A percentile compares a stretch with the other conserved stretches of the same genome.
Conservation (phyloP, 2,888 invertebrate species). For the Netelia fuscicornis region DNA sequence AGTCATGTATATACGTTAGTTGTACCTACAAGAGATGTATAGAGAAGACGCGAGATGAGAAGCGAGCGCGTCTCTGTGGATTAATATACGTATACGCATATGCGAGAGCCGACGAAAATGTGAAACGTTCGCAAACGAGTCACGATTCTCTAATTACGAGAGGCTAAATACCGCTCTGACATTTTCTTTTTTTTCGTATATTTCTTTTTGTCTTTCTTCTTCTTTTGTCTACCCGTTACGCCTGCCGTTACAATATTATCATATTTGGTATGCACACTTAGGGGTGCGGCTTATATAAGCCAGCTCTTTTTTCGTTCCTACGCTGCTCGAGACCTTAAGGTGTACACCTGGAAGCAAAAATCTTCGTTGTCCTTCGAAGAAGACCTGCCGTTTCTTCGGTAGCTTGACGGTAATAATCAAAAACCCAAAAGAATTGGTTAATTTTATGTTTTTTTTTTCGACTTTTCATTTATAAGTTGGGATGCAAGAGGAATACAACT, state of each 20-base stretch:
- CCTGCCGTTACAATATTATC: constrained; percentile 83
- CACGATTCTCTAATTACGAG: constrained; percentile 84
- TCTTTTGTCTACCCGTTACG: constrained; percentile 11
- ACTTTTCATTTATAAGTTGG: too few relatives aligned
- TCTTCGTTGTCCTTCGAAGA: constrained; percentile 58
- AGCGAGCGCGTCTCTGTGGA: constrained; percentile 53
- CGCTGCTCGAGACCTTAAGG: constrained; percentile 75
- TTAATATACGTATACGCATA: constrained; percentile 45
- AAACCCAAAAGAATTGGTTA: too few relatives aligned
- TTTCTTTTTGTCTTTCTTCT: constrained; percentile 30
- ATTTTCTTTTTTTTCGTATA: constrained; percentile 63
- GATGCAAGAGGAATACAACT: too few relatives aligned
- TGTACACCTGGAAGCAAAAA: constrained; percentile 67
- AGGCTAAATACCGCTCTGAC: constrained; percentile 84
- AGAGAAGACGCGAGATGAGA: constrained; percentile 58
- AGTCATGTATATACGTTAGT: constrained; percentile 36
- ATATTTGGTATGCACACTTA: constrained; percentile 85
- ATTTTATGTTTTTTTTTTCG: too few relatives aligned
- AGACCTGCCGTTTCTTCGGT: constrained; percentile 80
- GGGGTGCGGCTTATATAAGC: constrained; percentile 84
- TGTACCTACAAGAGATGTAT: constrained; percentile 47
- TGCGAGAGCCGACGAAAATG: constrained; percentile 75
- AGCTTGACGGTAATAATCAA: too few relatives aligned
- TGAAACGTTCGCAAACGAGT: constrained; percentile 84
- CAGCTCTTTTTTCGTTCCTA: constrained; percentile 73